Evolutionary conservation across 2,888 invertebrate species (phyloP).

Genomic region (Listrodromus nycthemerus): DNA sequence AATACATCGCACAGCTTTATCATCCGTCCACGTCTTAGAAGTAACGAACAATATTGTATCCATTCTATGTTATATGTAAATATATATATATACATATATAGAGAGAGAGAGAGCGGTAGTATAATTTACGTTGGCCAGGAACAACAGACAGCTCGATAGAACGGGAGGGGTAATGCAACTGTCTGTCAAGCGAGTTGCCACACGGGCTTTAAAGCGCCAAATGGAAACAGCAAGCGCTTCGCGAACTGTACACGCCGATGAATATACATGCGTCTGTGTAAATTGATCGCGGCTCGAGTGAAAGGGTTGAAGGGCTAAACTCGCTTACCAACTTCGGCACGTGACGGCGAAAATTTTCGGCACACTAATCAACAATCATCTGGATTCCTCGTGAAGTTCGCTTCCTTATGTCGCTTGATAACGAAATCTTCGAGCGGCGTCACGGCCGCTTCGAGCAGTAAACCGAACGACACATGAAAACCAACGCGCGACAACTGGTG

Average conservation of each 20-base stretch:
- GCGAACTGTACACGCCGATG: background rate
- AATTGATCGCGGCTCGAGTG: background rate
- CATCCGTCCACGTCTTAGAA: background rate
- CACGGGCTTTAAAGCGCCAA: constrained; percentile 51
- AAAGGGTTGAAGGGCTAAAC: constrained; percentile 38
- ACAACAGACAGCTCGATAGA: constrained; percentile 1
- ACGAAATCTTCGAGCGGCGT: background rate
- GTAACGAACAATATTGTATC: background rate
- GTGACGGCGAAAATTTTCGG: constrained; percentile 57
- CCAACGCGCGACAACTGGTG: background rate
- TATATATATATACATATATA: background rate
- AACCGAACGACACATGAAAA: constrained; percentile 10
- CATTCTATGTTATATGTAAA: background rate
- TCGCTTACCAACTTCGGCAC: constrained; percentile 60
- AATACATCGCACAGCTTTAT: background rate
- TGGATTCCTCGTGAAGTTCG: background rate
- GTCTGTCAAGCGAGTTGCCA: constrained; percentile 59
- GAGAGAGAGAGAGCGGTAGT: too few relatives aligned
- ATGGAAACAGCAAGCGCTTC: constrained; percentile 35
- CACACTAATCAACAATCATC: constrained; percentile 53
- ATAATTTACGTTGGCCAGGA: background rate
- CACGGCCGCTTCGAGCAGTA: background rate
- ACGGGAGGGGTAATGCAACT: constrained; percentile 30
- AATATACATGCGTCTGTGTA: background rate
- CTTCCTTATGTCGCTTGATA: background rate